phyloP scores from a whole-genome alignment of 2,797 vertebrate genomes.

The Xenops minutus region DNA sequence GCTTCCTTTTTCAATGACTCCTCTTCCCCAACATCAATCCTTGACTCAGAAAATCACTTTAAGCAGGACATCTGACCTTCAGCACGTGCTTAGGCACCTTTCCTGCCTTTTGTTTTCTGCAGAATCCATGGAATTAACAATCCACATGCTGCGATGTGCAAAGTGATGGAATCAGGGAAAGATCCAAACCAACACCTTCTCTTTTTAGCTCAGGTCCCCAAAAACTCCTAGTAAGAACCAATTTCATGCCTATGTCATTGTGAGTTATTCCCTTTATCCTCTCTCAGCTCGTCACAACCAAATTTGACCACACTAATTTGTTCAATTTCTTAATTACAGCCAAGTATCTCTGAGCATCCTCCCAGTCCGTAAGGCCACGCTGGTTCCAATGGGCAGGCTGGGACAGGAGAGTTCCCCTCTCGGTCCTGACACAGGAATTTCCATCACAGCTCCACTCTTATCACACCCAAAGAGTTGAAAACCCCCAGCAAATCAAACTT shows the following conservation, averaged over 20 bases:
- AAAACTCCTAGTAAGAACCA: background rate
- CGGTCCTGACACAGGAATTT: background rate
- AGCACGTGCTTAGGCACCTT: background rate
- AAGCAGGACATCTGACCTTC: background rate
- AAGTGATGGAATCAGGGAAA: background rate
- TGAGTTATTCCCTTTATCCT: background rate
- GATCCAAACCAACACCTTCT: background rate
- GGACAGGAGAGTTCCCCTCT: background rate
- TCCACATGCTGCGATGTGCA: rapidly evolving
- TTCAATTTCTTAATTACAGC: background rate
- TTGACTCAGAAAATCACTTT: background rate
- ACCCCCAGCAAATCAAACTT: background rate
- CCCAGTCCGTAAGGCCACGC: background rate
- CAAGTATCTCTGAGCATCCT: background rate
- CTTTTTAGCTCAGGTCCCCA: background rate
- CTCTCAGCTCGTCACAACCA: background rate
- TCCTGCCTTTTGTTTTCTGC: background rate
- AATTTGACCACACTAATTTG: background rate
- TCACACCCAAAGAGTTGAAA: background rate
- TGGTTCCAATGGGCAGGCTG: too few species aligned
- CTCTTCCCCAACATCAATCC: background rate
- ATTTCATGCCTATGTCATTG: too few species aligned
- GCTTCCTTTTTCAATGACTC: background rate
- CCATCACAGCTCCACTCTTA: background rate
- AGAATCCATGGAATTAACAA: background rate